Evolutionary conservation across 2,888 invertebrate species (phyloP), one percentile per base, ranked within the genome.

Genomic region (Orthonevra nobilis): DNA sequence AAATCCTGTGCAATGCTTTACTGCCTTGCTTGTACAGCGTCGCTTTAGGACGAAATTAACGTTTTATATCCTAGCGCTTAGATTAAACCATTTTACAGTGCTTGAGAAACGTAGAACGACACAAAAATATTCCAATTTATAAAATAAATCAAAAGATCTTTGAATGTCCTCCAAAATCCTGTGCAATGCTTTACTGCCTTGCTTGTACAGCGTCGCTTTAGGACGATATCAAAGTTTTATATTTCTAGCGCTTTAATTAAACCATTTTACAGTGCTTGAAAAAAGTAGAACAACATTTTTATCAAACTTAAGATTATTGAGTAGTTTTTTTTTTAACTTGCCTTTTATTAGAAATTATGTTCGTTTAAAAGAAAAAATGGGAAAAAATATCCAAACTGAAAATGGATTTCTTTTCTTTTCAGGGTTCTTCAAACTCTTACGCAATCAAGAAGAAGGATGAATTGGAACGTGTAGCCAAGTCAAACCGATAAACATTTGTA

Each of bases 371-470:
- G n/a, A n/a, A n/a, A n/a, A n/a, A n/a, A n/a, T n/a, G n/a, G n/a
- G n/a, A n/a, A n/a, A n/a, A n/a, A n/a, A n/a, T n/a, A n/a, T n/a
- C n/a, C n/a, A n/a, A n/a, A n/a, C n/a, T n/a, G n/a, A n/a, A n/a
- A n/a, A n/a, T n/a, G n/a, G n/a, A n/a, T n/a, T 17, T 46, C 70
- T 64, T 50, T 12, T 60, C 32, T 26, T 32, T 88, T 86, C 87
- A 94, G 94, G 99, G 99, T 83, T 99, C 99, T 81, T 99, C 99
- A 81, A 99, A 99, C 92, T 98, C 98, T 32, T 99, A 99, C 87
- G 99, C 99, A 84, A 99, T 99, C 91, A 99, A 99, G 92, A 99
- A 99, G 93, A 99, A 99, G 91, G 99, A 99, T 90, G 99, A 99
- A 92, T 92, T 99, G 90, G 99, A 99, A 91, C 97, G 99, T 93